Conservation (phyloP, 1,140 invertebrate species). For the Eupeodes corollae region DNA sequence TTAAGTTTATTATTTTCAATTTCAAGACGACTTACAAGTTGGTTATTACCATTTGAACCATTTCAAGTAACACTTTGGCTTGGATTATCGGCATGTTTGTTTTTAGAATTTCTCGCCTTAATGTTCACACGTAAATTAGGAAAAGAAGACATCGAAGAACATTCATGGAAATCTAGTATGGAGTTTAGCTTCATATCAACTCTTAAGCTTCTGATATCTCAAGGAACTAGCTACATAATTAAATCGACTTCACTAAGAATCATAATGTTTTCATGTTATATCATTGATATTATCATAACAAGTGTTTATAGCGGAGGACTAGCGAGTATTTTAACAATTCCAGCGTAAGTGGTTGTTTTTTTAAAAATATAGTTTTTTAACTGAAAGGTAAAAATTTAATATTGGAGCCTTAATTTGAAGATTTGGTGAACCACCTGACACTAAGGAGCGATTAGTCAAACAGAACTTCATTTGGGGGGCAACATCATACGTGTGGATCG, state of each 20-base stretch:
- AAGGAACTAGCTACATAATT: constrained; percentile 20
- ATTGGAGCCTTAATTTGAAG: not conserved
- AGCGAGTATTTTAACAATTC: constrained; percentile 24
- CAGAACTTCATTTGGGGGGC: constrained; percentile 24
- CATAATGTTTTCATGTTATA: constrained; percentile 22
- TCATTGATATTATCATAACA: constrained; percentile 29
- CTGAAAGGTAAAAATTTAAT: not conserved
- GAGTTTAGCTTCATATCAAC: constrained; percentile 19
- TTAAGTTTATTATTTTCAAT: too few species aligned
- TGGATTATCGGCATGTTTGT: constrained; percentile 14
- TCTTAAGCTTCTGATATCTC: constrained; percentile 26
- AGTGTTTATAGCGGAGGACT: constrained; percentile 29
- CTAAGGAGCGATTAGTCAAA: constrained; percentile 18
- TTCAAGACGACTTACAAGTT: constrained; percentile 18
- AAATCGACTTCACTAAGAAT: constrained; percentile 17
- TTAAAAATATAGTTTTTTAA: not conserved
- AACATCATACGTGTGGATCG: constrained; percentile 20
- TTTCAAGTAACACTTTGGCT: constrained; percentile 24
- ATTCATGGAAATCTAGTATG: constrained; percentile 6
- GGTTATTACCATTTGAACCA: constrained; percentile 21
- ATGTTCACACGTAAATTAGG: constrained; percentile 8
- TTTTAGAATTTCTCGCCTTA: constrained; percentile 16
- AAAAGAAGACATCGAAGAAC: too few species aligned
- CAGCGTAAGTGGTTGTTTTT: constrained; percentile 10
- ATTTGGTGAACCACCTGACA: constrained; percentile 27